phyloP scores from a whole-genome alignment of 2,888 invertebrate genomes.

The Ecliptopera silaceata region DNA sequence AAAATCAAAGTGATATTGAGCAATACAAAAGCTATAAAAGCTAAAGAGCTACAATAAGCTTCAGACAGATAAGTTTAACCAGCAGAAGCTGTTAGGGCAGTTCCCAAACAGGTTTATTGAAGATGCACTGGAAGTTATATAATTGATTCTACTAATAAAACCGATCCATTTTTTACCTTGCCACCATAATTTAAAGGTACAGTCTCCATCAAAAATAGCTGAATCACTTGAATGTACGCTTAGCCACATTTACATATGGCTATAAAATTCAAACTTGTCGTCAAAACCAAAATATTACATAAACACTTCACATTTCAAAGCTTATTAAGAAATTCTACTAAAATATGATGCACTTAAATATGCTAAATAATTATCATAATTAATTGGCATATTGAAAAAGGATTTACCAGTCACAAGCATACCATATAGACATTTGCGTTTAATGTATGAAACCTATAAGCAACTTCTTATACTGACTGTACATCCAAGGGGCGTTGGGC shows the following conservation, averaged over 20 bases:
- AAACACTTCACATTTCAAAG: too few species aligned
- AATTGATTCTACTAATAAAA: constrained; percentile 60
- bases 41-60: constrained; percentile 5
- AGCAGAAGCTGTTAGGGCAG: constrained; percentile 41
- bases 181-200: constrained; percentile 45
- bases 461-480: constrained; percentile 2
- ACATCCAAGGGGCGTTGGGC: constrained; percentile 38
- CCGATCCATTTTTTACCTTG: constrained; percentile 57
- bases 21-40: neutral
- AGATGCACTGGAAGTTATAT: constrained; percentile 51
- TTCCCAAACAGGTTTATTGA: constrained; percentile 51
- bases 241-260: too few species aligned
- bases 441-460: too few species aligned
- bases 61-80: neutral
- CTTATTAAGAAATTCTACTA: too few species aligned
- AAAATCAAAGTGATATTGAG: neutral
- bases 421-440: too few species aligned
- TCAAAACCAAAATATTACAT: too few species aligned
- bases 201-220: constrained; percentile 26
- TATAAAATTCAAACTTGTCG: neutral
- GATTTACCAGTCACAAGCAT: too few species aligned
- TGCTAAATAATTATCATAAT: too few species aligned
- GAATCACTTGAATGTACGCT: neutral
- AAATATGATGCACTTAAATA: too few species aligned
- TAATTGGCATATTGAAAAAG: too few species aligned